Base-by-base conservation (phyloP, 2,888 invertebrate genomes). In the Dasypogon diadema region DNA sequence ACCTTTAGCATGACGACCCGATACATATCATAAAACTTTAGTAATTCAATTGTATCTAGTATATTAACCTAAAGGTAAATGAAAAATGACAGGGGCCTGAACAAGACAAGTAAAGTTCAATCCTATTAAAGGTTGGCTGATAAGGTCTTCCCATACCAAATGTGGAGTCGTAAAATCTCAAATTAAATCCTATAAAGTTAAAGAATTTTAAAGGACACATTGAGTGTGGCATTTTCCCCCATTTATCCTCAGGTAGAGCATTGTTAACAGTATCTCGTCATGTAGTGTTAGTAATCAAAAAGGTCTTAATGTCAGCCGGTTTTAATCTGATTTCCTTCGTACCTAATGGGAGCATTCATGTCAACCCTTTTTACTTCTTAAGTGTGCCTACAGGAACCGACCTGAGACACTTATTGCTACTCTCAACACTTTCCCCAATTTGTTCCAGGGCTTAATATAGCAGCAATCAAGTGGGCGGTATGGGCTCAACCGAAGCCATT, bases 261-360 rank as follows among this genome's bases (percentile, higher is more conserved):
- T 56, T 56, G 56, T 26, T 56, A 14, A 26, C 18, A 26, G 70
- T 54, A 70, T 70, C 54, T 70, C 54, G 51, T 70, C 70, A 70
- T 70, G 21, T 54, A 77, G 70, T 77, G 75, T 77, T 77, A 77
- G 74, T 77, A 74, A 73, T 70, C 70, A 54, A 21, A 77, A 77
- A 77, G 77, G 77, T 77, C 77, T 77, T 77, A 77, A 77, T 77
- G 77, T 77, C 77, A 77, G 73, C 68, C 46, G 63, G 73, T 65
- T 75, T 77, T 77, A 77, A 77, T 77, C 77, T 77, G 77, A 77
- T 77, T 77, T 75, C 65, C 65, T 72, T 58, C 77, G 75, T 77
- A 75, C 77, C 54, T 77, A 77, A 77, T 70, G 70, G 70, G 70
- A 18, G 30, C 30, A 54, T 70, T 70, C 54, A 54, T 70, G 70